Conservation (phyloP, 2,888 invertebrate species). For the Cryptus armator region DNA sequence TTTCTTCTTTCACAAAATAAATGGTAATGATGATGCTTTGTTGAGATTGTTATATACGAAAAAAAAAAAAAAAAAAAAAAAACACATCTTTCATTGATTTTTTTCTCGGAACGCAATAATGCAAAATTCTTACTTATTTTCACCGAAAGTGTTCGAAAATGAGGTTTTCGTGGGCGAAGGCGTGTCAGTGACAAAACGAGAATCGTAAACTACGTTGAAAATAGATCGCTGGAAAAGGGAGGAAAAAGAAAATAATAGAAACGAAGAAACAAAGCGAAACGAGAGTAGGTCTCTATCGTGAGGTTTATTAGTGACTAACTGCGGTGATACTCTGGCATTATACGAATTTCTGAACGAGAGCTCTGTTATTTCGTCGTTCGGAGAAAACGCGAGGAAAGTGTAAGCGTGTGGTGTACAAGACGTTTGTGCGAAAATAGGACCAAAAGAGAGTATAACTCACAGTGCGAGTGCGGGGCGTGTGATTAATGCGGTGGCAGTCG, state of each 20-base stretch:
- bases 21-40: background rate
- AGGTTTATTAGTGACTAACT: background rate
- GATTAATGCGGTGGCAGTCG: conserved; percentile 10
- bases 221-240: background rate
- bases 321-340: background rate
- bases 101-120: background rate
- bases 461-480: background rate
- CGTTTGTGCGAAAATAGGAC: background rate
- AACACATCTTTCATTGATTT: background rate
- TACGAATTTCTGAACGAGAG: background rate
- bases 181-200: conserved; percentile 9
- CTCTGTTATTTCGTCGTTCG: background rate
- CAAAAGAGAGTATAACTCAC: conserved; percentile 1
- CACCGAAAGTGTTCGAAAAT: background rate
- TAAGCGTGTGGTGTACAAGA: background rate
- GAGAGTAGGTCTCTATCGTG: background rate
- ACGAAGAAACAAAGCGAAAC: background rate
- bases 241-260: background rate
- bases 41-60: background rate
- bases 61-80: background rate
- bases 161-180: background rate
- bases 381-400: background rate
- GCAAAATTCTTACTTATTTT: background rate
- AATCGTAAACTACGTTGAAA: conserved; percentile 5
- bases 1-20: background rate